A percentile compares a stretch with the other conserved stretches of the same genome.
Evolutionary conservation across 2,113 vertebrate genomes (phyloP).

Genomic region (Ophiodon elongatus): DNA sequence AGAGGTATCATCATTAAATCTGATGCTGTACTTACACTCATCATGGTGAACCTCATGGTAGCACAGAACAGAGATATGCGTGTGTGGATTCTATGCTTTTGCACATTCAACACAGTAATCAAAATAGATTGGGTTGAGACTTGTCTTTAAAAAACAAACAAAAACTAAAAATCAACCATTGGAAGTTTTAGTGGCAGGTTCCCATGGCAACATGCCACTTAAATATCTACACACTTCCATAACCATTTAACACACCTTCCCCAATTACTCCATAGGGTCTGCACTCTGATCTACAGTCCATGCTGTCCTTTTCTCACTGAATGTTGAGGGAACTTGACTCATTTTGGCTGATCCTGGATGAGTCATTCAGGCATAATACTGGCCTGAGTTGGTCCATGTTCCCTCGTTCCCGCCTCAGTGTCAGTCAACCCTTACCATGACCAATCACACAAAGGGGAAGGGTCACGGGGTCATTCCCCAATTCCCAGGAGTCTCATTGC

Average conservation of each 20-base stretch:
- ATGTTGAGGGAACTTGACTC: slow-evolving; percentile 39
- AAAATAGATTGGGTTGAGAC: slow-evolving; percentile 31
- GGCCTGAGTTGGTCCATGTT: slow-evolving; percentile 7
- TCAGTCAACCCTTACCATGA: slow-evolving; percentile 55
- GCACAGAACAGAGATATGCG: slow-evolving; percentile 16
- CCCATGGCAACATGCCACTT: slow-evolving; percentile 60
- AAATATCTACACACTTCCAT: slow-evolving; percentile 59
- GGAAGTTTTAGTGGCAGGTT: slow-evolving; percentile 58
- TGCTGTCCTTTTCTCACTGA: slow-evolving; percentile 24
- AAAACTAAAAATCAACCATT: slow-evolving; percentile 22
- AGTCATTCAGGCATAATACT: slow-evolving; percentile 55
- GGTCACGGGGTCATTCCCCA: slow-evolving; percentile 63
- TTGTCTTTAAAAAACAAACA: slow-evolving; percentile 42
- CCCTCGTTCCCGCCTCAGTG: slow-evolving; percentile 20
- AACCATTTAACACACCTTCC: slow-evolving; percentile 66
- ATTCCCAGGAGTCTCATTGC: slow-evolving; percentile 56
- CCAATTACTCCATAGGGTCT: slow-evolving; percentile 56
- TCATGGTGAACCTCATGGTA: slow-evolving; percentile 36
- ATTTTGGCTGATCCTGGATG: slow-evolving; percentile 41
- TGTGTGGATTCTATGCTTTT: slow-evolving; percentile 16
- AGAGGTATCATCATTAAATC: slow-evolving; percentile 53
- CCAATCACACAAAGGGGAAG: slow-evolving; percentile 55
- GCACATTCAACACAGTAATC: slow-evolving; percentile 34
- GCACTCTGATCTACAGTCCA: slow-evolving; percentile 47
- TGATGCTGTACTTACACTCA: slow-evolving; percentile 48